These are phyloP conservation scores for Dicerorhinus sumatrensis DNA, from an alignment of 2,113 vertebrate species.

Conservation along the genomic window DNA sequence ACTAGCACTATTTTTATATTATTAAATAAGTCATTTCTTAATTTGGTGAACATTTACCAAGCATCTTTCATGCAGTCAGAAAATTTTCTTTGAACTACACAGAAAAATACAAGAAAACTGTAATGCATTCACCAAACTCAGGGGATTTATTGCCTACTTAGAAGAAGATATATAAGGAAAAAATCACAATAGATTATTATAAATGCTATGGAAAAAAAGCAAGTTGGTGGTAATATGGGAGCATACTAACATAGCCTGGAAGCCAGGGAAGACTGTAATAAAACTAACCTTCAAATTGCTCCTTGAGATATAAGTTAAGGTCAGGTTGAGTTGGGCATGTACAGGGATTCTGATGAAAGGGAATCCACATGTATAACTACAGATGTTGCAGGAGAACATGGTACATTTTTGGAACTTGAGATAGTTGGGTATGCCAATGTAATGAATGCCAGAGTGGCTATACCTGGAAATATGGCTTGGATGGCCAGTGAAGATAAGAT, in stretches of 20 bases:
- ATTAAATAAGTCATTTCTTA: slow-evolving; percentile 27
- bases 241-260: background rate
- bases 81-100: background rate
- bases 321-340: background rate
- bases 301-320: background rate
- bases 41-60: background rate
- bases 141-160: background rate
- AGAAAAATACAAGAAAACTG: background rate
- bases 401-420: background rate
- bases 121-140: background rate
- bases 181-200: background rate
- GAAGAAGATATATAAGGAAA: background rate
- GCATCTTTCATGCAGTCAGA: background rate
- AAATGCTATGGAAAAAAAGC: background rate
- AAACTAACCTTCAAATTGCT: background rate
- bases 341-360: background rate
- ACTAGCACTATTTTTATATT: background rate
- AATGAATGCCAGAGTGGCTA: background rate
- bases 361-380: background rate
- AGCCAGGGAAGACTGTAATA: background rate
- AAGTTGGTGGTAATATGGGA: background rate
- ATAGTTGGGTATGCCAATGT: background rate
- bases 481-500: background rate
- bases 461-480: background rate
- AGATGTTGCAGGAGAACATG: background rate